Conservation (phyloP, 2,113 vertebrate species). For the Gadus macrocephalus region DNA sequence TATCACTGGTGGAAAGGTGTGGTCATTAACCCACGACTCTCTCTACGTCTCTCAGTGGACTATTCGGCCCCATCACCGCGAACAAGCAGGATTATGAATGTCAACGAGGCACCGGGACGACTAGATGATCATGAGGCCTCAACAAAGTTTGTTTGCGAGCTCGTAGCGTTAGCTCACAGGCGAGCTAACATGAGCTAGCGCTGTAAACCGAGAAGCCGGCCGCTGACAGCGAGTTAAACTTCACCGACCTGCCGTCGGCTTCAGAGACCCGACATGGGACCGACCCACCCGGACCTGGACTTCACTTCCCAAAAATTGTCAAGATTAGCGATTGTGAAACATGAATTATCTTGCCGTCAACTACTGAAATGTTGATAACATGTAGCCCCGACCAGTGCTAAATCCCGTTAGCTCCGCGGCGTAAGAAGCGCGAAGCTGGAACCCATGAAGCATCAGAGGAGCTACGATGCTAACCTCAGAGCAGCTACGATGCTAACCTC, state of each 20-base stretch:
- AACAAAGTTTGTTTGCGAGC: constrained; percentile 51
- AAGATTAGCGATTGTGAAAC: not conserved
- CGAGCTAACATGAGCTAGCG: constrained; percentile 45
- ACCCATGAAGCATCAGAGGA: not conserved
- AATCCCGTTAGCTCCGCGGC: not conserved
- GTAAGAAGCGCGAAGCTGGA: not conserved
- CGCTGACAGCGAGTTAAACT: constrained; percentile 59
- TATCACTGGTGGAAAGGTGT: constrained; percentile 50
- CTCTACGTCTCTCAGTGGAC: constrained; percentile 25
- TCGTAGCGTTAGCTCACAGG: constrained; percentile 24
- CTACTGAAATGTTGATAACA: not conserved
- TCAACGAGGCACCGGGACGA: constrained; percentile 17
- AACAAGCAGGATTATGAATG: not conserved
- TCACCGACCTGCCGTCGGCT: constrained; percentile 42
- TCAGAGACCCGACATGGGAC: constrained; percentile 32
- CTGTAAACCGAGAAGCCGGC: constrained; percentile 52
- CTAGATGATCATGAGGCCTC: constrained; percentile 36
- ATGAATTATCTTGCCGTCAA: not conserved
- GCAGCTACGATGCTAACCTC: too few relatives aligned
- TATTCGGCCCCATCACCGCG: constrained; percentile 16
- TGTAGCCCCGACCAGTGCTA: not conserved
- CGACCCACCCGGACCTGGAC: not conserved
- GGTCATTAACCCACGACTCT: constrained; percentile 57
- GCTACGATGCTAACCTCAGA: too few relatives aligned
- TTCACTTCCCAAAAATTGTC: too few relatives aligned